Percentiles rank a stretch among this genome's conserved stretches.
Evolutionary conservation across 2,797 vertebrate genomes (phyloP).

Genomic region (Uromys caudimaculatus): DNA sequence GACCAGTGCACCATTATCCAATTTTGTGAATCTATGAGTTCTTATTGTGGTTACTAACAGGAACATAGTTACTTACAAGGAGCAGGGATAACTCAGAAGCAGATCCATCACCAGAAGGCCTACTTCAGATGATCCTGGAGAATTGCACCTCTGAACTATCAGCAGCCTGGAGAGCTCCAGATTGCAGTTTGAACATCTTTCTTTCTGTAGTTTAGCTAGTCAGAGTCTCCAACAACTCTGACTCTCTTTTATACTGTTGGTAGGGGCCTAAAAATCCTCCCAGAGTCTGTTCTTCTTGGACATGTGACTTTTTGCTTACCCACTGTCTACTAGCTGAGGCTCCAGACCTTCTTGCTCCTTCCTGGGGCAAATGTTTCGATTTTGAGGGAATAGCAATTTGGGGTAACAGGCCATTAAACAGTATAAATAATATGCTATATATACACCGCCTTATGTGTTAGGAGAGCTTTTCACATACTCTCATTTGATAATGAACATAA

Average conservation of each 20-base stretch:
- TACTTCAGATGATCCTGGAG: not conserved
- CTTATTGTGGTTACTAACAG: not conserved
- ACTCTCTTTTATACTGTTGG: not conserved
- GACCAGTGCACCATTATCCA: not conserved
- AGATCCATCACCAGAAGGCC: not conserved
- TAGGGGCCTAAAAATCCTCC: not conserved
- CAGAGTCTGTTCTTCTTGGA: not conserved
- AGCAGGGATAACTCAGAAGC: not conserved
- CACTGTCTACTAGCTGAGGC: not conserved
- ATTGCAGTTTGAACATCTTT: not conserved
- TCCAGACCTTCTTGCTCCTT: not conserved
- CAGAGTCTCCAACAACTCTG: not conserved
- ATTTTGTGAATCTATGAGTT: not conserved
- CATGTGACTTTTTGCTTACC: not conserved
- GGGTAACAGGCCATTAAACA: not conserved
- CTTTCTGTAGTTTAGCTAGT: not conserved
- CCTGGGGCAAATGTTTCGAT: not conserved
- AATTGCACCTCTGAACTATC: not conserved
- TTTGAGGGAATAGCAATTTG: not conserved
- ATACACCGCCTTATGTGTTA: not conserved
- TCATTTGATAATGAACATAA: slow-evolving; percentile 49
- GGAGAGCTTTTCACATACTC: slow-evolving; percentile 23
- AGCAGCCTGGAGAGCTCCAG: not conserved
- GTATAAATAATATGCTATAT: slow-evolving; percentile 49
- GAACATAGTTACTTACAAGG: not conserved